A percentile compares a stretch with the other conserved stretches of the same genome.
Conservation (phyloP, 2,113 vertebrate genomes). For the Heliornis fulica region DNA sequence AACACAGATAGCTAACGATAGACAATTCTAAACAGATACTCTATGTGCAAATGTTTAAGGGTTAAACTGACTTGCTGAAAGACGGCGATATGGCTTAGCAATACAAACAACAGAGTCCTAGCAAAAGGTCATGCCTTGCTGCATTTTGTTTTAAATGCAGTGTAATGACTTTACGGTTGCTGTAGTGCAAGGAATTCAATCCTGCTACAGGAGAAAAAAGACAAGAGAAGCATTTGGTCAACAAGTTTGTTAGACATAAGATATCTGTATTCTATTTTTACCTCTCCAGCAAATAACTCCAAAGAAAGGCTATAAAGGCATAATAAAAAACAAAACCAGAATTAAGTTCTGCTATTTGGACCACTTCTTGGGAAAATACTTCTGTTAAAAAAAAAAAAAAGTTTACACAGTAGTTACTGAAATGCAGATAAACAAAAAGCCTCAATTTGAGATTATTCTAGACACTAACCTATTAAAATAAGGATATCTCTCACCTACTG, state of each 20-base stretch:
- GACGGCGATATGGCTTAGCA: not conserved
- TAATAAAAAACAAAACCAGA: not conserved
- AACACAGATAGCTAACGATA: not conserved
- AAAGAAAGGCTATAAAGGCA: not conserved
- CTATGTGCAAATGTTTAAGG: not conserved
- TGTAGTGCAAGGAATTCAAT: slow-evolving; percentile 4
- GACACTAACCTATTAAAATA: not conserved
- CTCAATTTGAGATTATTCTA: not conserved
- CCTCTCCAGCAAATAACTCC: not conserved
- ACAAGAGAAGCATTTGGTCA: not conserved
- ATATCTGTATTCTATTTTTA: not conserved
- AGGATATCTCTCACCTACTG: not conserved
- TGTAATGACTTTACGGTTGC: not conserved
- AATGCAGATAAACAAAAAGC: not conserved
- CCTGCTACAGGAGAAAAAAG: not conserved
- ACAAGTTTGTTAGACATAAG: not conserved
- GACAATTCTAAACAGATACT: not conserved
- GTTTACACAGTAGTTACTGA: not conserved
- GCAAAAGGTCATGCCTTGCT: not conserved
- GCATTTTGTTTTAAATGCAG: not conserved
- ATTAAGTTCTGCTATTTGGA: not conserved
- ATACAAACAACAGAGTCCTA: not conserved
- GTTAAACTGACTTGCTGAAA: not conserved
- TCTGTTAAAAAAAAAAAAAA: not conserved
- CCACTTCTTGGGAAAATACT: not conserved